Evolutionary conservation across 2,888 invertebrate genomes (phyloP), one percentile per base, ranked within the genome.

Genomic region (Stenoptilia bipunctidactyla): DNA sequence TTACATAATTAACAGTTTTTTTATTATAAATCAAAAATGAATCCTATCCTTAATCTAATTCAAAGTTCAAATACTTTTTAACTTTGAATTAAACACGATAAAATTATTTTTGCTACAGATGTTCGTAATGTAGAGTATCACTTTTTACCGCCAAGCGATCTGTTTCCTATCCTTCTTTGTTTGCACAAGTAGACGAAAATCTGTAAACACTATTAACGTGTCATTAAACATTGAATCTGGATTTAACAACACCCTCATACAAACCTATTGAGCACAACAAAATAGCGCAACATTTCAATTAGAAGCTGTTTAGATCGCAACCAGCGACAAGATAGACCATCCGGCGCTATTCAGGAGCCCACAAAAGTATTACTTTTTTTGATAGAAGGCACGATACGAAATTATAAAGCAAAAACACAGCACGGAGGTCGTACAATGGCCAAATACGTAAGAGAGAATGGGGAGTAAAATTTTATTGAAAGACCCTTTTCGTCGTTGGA

Each of bases 391-490:
- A 53, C 55, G 68, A 64, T 65, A 65, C 56, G 57, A 58, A 58
- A 56, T 53, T 55, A 63, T 68, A 58, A 65, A 60, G 61, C 66
- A 73, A 57, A 67, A 72, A 64, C 65, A 61, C 55, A 61, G 58
- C 41, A n/a, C n/a, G n/a, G 49, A 51, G 48, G 42, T 49, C 48
- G 59, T 61, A 77, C 76, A 79, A 76, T 74, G 46, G 56, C 58
- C 13, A 14, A 13, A 52, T 20, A 49, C 52, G 55, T 50, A 55
- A n/a, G 72, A 68, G 62, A 72, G 76, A 76, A 79, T 73, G 58
- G 79, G 79, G 77, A 69, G 76, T 65, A 67, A 80, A 75, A 77
- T 76, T 77, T 76, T 82, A 82, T 82, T 79, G 80, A 77, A 74
- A 76, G 82, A 69, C 79, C 83, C 79, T 80, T 80, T 74, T 65